Evolutionary conservation across 2,797 vertebrate species (phyloP), one percentile per base, ranked within the genome.

Genomic region (Tympanoctomys barrerae): DNA sequence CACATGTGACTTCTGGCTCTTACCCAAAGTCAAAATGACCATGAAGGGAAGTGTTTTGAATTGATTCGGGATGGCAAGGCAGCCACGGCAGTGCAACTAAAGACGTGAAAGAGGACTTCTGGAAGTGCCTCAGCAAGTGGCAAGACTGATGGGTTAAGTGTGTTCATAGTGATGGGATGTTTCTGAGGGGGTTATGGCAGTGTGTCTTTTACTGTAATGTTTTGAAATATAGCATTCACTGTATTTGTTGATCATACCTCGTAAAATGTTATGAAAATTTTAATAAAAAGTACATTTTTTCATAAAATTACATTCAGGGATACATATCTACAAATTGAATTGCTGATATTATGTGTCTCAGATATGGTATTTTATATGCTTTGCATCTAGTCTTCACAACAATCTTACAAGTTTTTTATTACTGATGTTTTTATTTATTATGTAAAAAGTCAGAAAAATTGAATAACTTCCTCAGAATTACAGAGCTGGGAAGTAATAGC

Each of bases 361-460:
- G 16, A 11, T 66, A 71, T 49, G 52, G 42, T 64, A 13, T 71
- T 75, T 87, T 87, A 70, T 6, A 3, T 90, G 49, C 61, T 82
- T 75, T 78, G 13, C 80, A 36, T 77, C 26, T 12, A 39, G 1
- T 62, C 33, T 93, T 78, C 36, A 71, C 46, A 85, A 31, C 1
- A 82, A 31, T 89, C 18, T 19, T 54, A 5, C 42, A 80, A 75
- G 21, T 9, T 54, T 78, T 57, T 94, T 85, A 64, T 85, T 66
- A 54, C n/a, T 81, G 85, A 87, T 1, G 22, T 73, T 75, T 81
- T 95, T 81, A 71, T 68, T 61, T 64, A 36, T 75, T 16, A 52
- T 7, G n/a, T 75, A 80, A 94, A 94, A 77, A 49, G 31, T 70
- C 16, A 84, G 52, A 46, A 93, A 89, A 81, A 49, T 82, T 95